Evolutionary conservation across 2,888 invertebrate genomes (phyloP).

Genomic region (Drosophila tanythrix): DNA sequence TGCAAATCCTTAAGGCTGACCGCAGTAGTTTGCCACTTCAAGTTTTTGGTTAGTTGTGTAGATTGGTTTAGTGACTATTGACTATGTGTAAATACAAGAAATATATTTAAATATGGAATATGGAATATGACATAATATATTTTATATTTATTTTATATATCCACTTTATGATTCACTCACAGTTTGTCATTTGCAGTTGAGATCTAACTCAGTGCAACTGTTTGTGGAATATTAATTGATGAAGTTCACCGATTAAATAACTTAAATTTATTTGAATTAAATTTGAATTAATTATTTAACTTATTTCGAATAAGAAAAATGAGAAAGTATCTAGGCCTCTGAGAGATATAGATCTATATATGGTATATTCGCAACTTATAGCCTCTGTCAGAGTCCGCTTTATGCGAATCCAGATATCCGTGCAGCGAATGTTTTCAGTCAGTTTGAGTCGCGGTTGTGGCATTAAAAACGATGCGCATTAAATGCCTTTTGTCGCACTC

Average conservation of each 20-base stretch:
- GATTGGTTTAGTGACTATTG: not conserved
- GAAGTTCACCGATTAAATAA: not conserved
- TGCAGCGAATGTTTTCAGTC: slow-evolving; percentile 11
- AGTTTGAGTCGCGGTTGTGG: not conserved
- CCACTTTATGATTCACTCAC: not conserved
- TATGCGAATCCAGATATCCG: not conserved
- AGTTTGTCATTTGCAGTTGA: not conserved
- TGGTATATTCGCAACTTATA: not conserved
- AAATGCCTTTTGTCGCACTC: slow-evolving; percentile 9
- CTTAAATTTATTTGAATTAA: not conserved
- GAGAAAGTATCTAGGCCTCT: not conserved
- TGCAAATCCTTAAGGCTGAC: not conserved
- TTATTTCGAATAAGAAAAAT: not conserved
- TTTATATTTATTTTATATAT: not conserved
- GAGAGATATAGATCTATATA: not conserved
- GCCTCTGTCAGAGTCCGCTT: not conserved
- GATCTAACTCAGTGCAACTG: not conserved
- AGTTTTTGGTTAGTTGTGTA: not conserved
- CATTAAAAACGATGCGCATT: slow-evolving; percentile 31
- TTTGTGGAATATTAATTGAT: not conserved
- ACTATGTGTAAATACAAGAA: not conserved
- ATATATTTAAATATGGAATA: not conserved
- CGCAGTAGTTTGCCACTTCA: not conserved
- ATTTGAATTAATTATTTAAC: too few species aligned
- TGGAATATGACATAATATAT: not conserved